Base-by-base conservation (phyloP, 2,888 invertebrate species). In the Eupithecia centaureata region DNA sequence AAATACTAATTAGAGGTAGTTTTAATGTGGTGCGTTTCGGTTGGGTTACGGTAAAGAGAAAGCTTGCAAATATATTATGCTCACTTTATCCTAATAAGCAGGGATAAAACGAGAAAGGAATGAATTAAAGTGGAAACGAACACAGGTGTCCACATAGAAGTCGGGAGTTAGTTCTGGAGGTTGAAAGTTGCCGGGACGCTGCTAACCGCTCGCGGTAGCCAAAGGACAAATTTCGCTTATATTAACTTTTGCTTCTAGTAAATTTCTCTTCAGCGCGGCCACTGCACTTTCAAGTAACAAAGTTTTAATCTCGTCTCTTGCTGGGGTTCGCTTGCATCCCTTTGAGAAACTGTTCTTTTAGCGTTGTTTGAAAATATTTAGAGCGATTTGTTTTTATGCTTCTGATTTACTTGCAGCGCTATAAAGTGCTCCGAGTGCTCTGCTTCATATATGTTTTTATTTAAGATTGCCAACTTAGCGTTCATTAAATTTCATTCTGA, bases 191-290 rank as follows among this genome's bases (percentile, higher is more conserved):
- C 78, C 74, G 77, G 78, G 81, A 77, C 63, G 77, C 79, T 82
- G 80, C 86, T 85, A 86, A 88, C 88, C 86, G 84, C 84, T 80
- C 75, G 83, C 89, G 85, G 82, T 87, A 86, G 83, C 89, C 85
- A 83, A 87, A 86, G 85, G 86, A 91, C 90, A 88, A 91, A 90
- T 91, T 91, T 89, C 84, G 89, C 88, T 91, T 91, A 89, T 90
- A 91, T 92, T 91, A 92, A 91, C 90, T 92, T 92, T 90, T 91
- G 87, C 86, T 86, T 82, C 75, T 84, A 88, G 88, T 90, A 86
- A 89, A 91, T 90, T 91, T 89, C 86, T 85, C 87, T 88, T 85
- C 86, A 84, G 87, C 77, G 84, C 86, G 86, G 86, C 88, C 89
- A 87, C 82, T 88, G 89, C 89, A 89, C 86, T 90, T 86, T 85